A percentile compares a stretch with the other conserved stretches of the same genome.
Conservation (phyloP, 2,797 vertebrate genomes). For the Takifugu rubripes region DNA sequence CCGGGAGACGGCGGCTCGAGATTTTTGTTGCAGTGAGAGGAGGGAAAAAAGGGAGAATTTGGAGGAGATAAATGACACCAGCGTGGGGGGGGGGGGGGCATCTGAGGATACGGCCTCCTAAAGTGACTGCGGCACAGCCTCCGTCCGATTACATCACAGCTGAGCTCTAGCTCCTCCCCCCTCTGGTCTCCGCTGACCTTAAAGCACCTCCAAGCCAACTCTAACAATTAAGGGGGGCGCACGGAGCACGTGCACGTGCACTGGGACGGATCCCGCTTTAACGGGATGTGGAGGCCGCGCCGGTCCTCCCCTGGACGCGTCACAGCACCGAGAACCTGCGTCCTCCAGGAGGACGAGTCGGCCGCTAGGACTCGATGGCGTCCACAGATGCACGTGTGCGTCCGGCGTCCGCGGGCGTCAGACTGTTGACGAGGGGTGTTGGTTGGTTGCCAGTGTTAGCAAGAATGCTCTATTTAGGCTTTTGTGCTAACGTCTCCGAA, state of each 20-base stretch:
- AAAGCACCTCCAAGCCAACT: constrained; percentile 21
- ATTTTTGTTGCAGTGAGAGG: constrained; percentile 18
- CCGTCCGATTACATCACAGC: constrained; percentile 62
- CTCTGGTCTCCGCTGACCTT: constrained; percentile 34
- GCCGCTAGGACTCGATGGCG: neutral
- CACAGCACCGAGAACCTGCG: neutral
- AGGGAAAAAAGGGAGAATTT: constrained; percentile 19
- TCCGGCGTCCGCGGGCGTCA: too few relatives aligned
- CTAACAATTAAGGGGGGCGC: constrained; percentile 10
- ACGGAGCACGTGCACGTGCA: constrained; percentile 7
- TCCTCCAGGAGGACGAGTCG: constrained; percentile 7
- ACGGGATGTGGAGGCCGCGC: too few relatives aligned
- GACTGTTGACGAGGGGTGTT: too few relatives aligned
- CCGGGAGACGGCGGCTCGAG: constrained; percentile 15
- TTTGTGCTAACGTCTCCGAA: too few relatives aligned
- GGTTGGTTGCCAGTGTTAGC: too few relatives aligned
- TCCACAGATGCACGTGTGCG: too few relatives aligned
- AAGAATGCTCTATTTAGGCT: too few relatives aligned
- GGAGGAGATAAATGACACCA: constrained; percentile 49
- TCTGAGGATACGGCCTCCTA: constrained; percentile 61
- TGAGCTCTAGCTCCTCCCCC: constrained; percentile 37
- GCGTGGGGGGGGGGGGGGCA: constrained; percentile 30
- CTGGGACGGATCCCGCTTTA: constrained; percentile 1
- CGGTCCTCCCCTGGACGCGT: too few relatives aligned
- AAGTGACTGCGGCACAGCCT: constrained; percentile 67